Conservation (phyloP, 2,113 vertebrate species). For the Bambusicola thoracicus region DNA sequence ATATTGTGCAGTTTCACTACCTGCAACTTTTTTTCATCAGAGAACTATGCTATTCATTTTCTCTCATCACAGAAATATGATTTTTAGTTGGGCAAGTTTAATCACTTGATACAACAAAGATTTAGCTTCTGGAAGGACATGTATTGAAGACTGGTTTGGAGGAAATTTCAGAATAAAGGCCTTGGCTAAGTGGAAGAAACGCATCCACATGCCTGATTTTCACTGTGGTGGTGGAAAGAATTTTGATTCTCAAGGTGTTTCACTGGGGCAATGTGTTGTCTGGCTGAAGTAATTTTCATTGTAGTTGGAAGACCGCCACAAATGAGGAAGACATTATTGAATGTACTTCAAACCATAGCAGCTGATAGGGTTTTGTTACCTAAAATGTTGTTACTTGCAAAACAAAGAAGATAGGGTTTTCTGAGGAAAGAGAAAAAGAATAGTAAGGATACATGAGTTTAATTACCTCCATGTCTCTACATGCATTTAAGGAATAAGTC, state of each 20-base stretch:
- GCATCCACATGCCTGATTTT: background rate
- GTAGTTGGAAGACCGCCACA: background rate
- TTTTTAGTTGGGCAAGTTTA: background rate
- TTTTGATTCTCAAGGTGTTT: background rate
- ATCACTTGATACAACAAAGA: background rate
- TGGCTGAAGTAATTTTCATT: background rate
- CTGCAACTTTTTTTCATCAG: background rate
- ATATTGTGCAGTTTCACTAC: background rate
- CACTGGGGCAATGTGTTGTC: background rate
- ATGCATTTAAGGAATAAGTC: conserved; percentile 37
- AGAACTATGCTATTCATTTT: background rate
- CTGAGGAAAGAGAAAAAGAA: conserved; percentile 47
- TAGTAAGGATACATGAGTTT: conserved; percentile 45
- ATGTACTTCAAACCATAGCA: background rate
- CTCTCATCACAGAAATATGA: background rate
- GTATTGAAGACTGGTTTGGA: background rate
- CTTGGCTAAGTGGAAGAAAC: background rate
- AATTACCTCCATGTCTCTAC: conserved; percentile 53
- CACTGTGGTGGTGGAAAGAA: background rate
- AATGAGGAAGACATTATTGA: conserved; percentile 26
- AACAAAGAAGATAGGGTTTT: background rate
- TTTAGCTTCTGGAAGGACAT: background rate
- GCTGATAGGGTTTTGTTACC: background rate
- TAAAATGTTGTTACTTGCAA: background rate
- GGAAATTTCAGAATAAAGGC: background rate